Conservation (phyloP, 2,113 vertebrate species). For the Cinclus mexicanus region DNA sequence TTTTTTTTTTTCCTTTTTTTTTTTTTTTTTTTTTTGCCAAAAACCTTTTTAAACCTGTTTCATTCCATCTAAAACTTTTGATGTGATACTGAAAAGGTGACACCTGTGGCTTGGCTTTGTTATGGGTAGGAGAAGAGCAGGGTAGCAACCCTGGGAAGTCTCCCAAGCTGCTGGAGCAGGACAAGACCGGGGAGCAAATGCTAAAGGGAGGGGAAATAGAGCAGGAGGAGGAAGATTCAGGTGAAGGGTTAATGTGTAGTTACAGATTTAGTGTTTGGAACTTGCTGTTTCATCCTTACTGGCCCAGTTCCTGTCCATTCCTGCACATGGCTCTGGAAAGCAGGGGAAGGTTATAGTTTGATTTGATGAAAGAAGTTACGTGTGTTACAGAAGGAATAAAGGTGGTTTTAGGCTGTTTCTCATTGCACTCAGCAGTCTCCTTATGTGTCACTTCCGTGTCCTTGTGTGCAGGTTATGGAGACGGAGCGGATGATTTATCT, state of each 20-base stretch:
- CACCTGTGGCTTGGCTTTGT: neutral
- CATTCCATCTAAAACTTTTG: neutral
- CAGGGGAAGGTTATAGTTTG: rapidly evolving
- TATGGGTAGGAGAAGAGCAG: neutral
- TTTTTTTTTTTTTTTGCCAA: neutral
- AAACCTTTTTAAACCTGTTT: neutral
- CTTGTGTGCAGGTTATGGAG: constrained; percentile 92
- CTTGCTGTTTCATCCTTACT: neutral
- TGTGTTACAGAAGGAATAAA: neutral
- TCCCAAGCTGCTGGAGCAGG: neutral
- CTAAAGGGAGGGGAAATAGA: no score
- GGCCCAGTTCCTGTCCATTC: neutral
- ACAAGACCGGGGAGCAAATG: rapidly evolving
- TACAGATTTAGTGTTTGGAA: neutral
- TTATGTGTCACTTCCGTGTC: constrained; percentile 49
- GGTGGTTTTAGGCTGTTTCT: neutral
- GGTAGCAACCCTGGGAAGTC: neutral
- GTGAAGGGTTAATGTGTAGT: no score
- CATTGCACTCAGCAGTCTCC: neutral
- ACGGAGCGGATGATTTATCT: constrained; percentile 98
- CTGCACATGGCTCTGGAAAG: neutral
- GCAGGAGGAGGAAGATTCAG: neutral
- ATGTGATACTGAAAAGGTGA: neutral
- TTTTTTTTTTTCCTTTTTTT: neutral
- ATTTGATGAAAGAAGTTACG: neutral